Evolutionary conservation across 2,888 invertebrate species (phyloP).

Genomic region (Scaptomyza polygonia): DNA sequence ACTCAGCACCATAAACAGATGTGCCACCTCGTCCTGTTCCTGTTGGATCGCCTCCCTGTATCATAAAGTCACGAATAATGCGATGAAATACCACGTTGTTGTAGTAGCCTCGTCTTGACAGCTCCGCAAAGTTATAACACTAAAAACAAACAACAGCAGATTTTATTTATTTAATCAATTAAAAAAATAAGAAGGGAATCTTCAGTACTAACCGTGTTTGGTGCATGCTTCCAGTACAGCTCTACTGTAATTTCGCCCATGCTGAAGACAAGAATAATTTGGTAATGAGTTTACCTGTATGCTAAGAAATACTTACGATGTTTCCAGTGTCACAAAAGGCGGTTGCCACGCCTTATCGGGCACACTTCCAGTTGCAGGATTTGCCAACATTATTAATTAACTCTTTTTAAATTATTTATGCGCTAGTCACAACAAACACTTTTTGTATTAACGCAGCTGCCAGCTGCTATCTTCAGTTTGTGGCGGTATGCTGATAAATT

Average conservation of each 20-base stretch:
- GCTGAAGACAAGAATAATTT: slow-evolving; percentile 84
- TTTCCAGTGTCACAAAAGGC: slow-evolving; percentile 91
- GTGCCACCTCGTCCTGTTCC: slow-evolving; percentile 98
- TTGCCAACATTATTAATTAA: slow-evolving; percentile 49
- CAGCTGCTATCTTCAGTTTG: neutral
- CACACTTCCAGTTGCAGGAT: slow-evolving; percentile 85
- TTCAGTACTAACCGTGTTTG: slow-evolving; percentile 87
- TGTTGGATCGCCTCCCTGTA: slow-evolving; percentile 98
- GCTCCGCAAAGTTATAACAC: slow-evolving; percentile 98
- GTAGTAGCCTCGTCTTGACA: slow-evolving; percentile 96
- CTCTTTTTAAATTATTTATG: neutral
- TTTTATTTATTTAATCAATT: neutral
- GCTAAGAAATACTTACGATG: slow-evolving; percentile 88
- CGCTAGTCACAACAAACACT: neutral
- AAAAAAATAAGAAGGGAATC: neutral
- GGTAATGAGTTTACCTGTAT: neutral
- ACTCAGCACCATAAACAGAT: slow-evolving; percentile 97
- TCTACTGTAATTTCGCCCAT: slow-evolving; percentile 97
- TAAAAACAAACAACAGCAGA: neutral
- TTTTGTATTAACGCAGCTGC: neutral
- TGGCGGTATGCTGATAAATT: slow-evolving; percentile 19
- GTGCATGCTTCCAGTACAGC: slow-evolving; percentile 99
- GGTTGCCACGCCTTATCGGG: slow-evolving; percentile 96
- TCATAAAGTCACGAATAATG: slow-evolving; percentile 96
- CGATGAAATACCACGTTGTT: slow-evolving; percentile 98